Evolutionary conservation across 1,140 invertebrate species (phyloP).

Genomic region (Atta texana): DNA sequence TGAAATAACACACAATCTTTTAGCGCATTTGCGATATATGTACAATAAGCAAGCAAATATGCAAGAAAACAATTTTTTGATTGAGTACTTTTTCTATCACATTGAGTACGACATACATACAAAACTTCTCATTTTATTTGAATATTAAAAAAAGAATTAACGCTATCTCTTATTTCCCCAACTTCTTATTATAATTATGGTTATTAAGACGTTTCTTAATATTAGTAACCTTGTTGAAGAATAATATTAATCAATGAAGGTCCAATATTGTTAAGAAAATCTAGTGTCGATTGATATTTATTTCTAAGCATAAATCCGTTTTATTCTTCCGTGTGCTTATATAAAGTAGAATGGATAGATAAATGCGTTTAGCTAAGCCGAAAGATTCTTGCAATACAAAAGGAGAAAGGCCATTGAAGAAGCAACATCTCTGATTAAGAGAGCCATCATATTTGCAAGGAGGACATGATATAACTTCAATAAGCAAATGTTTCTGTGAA

Average conservation of each 20-base stretch:
- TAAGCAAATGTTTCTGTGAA: slow-evolving; percentile 14
- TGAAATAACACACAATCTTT: slow-evolving; percentile 38
- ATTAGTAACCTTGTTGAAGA: not conserved
- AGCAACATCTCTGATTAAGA: slow-evolving; percentile 32
- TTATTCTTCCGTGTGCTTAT: not conserved
- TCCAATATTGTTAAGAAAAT: slow-evolving; percentile 5
- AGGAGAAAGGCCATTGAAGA: slow-evolving; percentile 30
- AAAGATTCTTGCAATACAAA: slow-evolving; percentile 29
- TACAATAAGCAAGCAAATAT: slow-evolving; percentile 54
- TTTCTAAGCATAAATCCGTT: not conserved
- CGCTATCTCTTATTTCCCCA: not conserved
- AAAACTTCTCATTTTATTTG: slow-evolving; percentile 10
- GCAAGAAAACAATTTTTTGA: slow-evolving; percentile 45
- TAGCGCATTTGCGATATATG: slow-evolving; percentile 52
- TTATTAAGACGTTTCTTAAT: not conserved
- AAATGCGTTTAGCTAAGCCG: not conserved
- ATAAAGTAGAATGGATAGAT: not conserved
- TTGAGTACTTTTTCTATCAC: not conserved
- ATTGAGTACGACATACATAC: not conserved
- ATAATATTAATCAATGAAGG: not conserved
- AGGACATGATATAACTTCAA: slow-evolving; percentile 16
- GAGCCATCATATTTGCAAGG: slow-evolving; percentile 5
- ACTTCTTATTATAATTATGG: not conserved
- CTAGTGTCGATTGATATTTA: not conserved
- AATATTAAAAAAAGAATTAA: not conserved